Conservation (phyloP, 1,140 invertebrate genomes). For the Zaprionus nigranus region DNA sequence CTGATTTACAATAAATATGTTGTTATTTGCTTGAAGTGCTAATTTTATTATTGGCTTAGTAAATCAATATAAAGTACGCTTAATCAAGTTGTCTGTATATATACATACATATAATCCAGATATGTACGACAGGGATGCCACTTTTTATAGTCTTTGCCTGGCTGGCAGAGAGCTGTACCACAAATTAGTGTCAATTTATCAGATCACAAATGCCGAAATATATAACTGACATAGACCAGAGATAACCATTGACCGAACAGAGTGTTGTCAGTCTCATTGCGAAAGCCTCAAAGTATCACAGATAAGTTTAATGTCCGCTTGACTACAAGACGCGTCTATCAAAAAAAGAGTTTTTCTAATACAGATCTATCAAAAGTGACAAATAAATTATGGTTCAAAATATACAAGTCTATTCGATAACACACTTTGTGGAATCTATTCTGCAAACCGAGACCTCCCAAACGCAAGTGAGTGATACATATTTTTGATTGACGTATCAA, state of each 20-base stretch:
- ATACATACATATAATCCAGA: neutral
- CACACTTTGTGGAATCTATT: constrained; percentile 67
- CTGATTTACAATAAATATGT: constrained; percentile 41
- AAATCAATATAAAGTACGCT: constrained; percentile 28
- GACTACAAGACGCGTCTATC: constrained; percentile 8
- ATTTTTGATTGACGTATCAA: constrained; percentile 10
- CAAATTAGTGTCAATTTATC: constrained; percentile 63
- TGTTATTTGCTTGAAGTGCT: constrained; percentile 45
- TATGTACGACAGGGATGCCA: constrained; percentile 10
- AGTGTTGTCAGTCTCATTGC: constrained; percentile 20
- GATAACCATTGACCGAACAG: constrained; percentile 28
- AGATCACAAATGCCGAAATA: constrained; percentile 37
- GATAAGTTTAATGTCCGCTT: constrained; percentile 52
- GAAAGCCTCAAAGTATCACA: constrained; percentile 37
- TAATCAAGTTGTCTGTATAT: constrained; percentile 1
- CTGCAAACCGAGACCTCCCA: constrained; percentile 16
- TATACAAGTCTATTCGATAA: constrained; percentile 74
- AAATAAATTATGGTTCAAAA: constrained; percentile 50
- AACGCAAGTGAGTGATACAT: constrained; percentile 49
- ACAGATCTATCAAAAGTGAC: constrained; percentile 11
- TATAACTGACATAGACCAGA: constrained; percentile 25
- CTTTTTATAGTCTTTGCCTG: neutral
- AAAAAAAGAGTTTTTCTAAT: constrained; percentile 9
- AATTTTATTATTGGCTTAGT: constrained; percentile 46
- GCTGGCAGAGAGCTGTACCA: neutral